Conservation (phyloP, 37 sponge, comb jelly and placozoan genomes). For the Ianthella basta region DNA sequence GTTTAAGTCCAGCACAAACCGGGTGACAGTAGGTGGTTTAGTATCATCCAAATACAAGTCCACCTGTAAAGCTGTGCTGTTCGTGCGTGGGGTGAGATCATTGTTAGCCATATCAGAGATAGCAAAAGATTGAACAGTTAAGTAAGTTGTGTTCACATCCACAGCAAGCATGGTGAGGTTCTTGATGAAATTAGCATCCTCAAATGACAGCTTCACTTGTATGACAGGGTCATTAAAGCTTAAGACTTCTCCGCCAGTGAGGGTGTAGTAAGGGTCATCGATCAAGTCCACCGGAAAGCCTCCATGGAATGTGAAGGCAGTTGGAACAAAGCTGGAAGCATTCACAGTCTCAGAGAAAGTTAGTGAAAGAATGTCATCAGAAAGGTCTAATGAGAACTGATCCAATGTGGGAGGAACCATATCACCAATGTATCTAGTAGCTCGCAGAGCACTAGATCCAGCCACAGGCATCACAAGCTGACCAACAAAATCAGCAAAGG, state of each 20-base stretch:
- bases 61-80: slow-evolving; percentile 23
- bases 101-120: slow-evolving; percentile 80
- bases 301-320: slow-evolving; percentile 39
- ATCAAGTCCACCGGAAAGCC: not conserved
- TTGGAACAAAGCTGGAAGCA: slow-evolving; percentile 52
- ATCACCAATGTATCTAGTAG: slow-evolving; percentile 46
- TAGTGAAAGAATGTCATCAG: slow-evolving; percentile 58
- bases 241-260: slow-evolving; percentile 72
- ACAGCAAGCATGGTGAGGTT: slow-evolving; percentile 77
- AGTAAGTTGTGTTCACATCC: slow-evolving; percentile 47
- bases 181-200: slow-evolving; percentile 74
- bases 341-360: slow-evolving; percentile 87
- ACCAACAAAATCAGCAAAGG: slow-evolving; percentile 65
- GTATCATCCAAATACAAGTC: slow-evolving; percentile 35
- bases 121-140: slow-evolving; percentile 36
- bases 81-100: slow-evolving; percentile 2
- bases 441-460: slow-evolving; percentile 41
- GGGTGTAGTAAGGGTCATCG: slow-evolving; percentile 35
- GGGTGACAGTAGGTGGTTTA: slow-evolving; percentile 45
- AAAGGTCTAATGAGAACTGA: slow-evolving; percentile 71
- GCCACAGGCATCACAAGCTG: slow-evolving; percentile 59
- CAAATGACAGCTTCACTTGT: slow-evolving; percentile 38
- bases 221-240: slow-evolving; percentile 61
- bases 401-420: slow-evolving; percentile 50
- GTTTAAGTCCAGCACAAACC: slow-evolving; percentile 73